Evolutionary conservation across 2,113 vertebrate genomes (phyloP).

Genomic region (Erythrocercus mccallii): DNA sequence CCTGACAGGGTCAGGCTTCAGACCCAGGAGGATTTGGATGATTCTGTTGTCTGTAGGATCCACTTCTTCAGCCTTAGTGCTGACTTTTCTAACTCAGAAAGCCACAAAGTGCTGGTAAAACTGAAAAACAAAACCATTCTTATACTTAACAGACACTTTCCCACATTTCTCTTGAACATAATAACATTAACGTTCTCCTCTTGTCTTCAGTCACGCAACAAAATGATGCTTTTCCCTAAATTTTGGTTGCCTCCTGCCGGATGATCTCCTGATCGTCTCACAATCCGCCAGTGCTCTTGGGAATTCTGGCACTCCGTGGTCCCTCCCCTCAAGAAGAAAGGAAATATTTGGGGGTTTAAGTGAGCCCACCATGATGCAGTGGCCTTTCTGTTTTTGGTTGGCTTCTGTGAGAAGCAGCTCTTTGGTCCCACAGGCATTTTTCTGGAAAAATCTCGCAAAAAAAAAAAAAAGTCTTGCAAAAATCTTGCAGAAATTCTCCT

Average conservation of each 20-base stretch:
- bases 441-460: too few relatives aligned
- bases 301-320: background rate
- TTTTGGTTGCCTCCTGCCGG: background rate
- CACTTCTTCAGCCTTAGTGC: background rate
- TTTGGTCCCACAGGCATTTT: background rate
- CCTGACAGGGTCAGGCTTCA: background rate
- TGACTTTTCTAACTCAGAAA: background rate
- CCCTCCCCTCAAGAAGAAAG: background rate
- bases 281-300: rapidly evolving
- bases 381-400: background rate
- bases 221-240: background rate
- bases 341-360: background rate
- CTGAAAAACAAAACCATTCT: background rate
- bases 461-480: background rate
- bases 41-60: background rate
- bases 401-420: background rate
- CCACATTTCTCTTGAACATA: background rate
- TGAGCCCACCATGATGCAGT: background rate
- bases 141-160: background rate
- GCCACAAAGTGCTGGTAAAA: background rate
- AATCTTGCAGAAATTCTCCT: background rate
- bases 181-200: background rate
- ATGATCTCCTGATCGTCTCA: background rate
- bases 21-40: background rate
- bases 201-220: background rate